Base-by-base conservation (phyloP, 2,888 invertebrate species). In the Spodoptera littoralis region DNA sequence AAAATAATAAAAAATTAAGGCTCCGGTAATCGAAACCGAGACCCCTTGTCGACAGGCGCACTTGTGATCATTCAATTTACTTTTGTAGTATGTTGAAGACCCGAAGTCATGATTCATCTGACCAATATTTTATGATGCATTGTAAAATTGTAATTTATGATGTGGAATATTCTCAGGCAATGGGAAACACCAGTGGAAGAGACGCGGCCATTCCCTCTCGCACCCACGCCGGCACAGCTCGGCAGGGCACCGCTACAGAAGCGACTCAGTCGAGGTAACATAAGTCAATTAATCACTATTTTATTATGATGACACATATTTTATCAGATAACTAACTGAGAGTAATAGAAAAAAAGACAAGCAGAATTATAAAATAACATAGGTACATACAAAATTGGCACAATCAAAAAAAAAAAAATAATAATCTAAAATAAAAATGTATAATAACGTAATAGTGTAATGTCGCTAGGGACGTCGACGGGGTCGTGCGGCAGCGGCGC, bases 141-240 rank as follows among this genome's bases (percentile, higher is more conserved):
- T 36, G 12, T 36, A 43, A n/a, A 22, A 36, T 27, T 36, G 12
- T 36, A 43, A n/a, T 27, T 3, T 41, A 46, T 27, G 3, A 36
- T 49, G 6, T 11, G 22, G 11, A n/a, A 11, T 58, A 56, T 48
- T n/a, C 0, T n/a, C 44, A 92, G 92, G 18, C 89, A 91, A 85
- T 93, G 94, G 94, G 93, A 93, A 41, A 84, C 83, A 0, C 82
- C 83, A 0, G 82, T 78, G 0, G 94, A 92, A 62, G 94, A 93
- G 61, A 71, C 90, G 0, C 91, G 95, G n/a, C 95, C 95, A 2
- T 95, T 95, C 92, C 97, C 98, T 60, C 95, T 99, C 75, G 98
- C 98, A 48, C 99, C 99, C 0, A 99, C 99, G 1, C 99, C 99
- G 3, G 99, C 99, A 36, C 99, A 99, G 90, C 95, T 98, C 62